Evolutionary conservation across 2,113 vertebrate species (phyloP), one percentile per base, ranked within the genome.

Genomic region (Mustelus asterias): DNA sequence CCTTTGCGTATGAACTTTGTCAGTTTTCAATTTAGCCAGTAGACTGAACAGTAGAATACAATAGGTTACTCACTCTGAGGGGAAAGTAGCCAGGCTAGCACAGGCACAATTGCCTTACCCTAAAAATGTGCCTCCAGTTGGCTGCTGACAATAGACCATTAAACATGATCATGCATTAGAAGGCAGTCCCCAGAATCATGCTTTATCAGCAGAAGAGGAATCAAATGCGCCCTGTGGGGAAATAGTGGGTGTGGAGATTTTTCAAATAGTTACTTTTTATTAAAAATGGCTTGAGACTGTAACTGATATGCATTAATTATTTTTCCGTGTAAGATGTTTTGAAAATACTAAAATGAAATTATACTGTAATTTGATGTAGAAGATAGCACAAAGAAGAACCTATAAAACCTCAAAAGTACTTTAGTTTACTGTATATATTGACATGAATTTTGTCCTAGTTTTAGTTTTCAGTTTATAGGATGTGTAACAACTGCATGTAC

Each of bases 281-380:
- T 95, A 76, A 95, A 95, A 70, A 69, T 95, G 94, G 94, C 41
- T 95, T 54, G 69, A 69, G 65, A 95, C 93, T 89, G 86, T 70
- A 95, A 67, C 48, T 95, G 69, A 72, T 95, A 70, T 95, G 65
- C 67, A 95, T 95, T 95, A 72, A 95, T 70, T 44, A 20, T 95
- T 93, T 95, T 95, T 95, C 69, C 72, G 94, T 95, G 94, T 95
- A 54, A 95, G 67, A 76, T 95, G 26, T 95, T 95, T 95, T 95
- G 69, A 95, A 95, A 95, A 95, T 95, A 95, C 94, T 95, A 95
- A 95, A 95, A 95, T 76, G 69, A 95, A 95, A 95, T 94, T 94
- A 94, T 95, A 29, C 94, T 72, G 94, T 95, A 70, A 95, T 95
- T 94, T 95, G 92, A 65, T 94, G 67, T 95, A 95, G 94, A 95